Base-by-base conservation (phyloP, 2,797 vertebrate species). In the Borostomias antarcticus region DNA sequence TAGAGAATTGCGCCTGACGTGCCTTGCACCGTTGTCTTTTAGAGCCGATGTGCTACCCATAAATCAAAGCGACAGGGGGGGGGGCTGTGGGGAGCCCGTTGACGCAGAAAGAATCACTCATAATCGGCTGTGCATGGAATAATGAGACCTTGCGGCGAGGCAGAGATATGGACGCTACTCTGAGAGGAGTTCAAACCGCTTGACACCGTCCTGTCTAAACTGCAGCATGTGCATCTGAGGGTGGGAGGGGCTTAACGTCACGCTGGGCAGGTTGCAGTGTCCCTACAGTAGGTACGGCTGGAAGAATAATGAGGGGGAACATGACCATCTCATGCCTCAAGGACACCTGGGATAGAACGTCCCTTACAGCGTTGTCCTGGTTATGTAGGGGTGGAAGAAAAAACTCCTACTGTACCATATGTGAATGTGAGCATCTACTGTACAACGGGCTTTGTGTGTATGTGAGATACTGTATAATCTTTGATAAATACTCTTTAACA, bases 31-130 rank as follows among this genome's bases (percentile, higher is more conserved):
- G 32, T 25, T 68, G 23, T 32, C 57, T 59, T 32, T 13, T 25
- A 17, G 8, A 45, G 15, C 51, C 62, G 45, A 28, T 13, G 3
- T 6, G 3, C 30, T 13, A 30, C 48, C 35, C 30, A 68, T 68
- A 48, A 54, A 73, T 73, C 66, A 68, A 32, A 28, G 17, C 26
- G 66, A 64, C 54, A 60, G 60, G 65, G 21, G 45, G 33, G 47
- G 37, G 25, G 19, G 33, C 21, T 17, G 10, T 32, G 59, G 43
- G 54, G 52, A 8, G 21, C 53, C 58, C 64, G 13, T 26, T 15
- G 17, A 25, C 26, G 3, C 26, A 52, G 58, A 66, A 72, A 66
- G 58, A 23, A 50, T 72, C 30, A 2, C 40, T 63, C 58, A 45
- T 58, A 62, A 59, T 64, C 30, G 15, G 1, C 28, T 28, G 43